phyloP scores from a whole-genome alignment of 1,140 invertebrate genomes.

The Xylocopa sonorina region DNA sequence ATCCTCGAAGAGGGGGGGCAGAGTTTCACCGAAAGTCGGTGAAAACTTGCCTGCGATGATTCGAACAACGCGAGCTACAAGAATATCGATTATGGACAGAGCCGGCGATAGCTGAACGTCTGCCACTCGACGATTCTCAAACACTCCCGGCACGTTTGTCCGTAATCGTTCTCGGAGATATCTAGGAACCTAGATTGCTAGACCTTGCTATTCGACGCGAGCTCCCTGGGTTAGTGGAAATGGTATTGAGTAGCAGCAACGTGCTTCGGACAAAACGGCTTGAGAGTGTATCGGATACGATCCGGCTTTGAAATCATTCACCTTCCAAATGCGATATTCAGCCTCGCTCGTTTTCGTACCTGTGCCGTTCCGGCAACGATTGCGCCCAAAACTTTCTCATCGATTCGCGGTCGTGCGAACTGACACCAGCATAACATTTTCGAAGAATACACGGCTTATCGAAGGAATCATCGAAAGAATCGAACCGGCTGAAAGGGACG shows the following conservation, averaged over 20 bases:
- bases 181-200: constrained; percentile 54
- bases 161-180: constrained; percentile 57
- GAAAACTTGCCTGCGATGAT: constrained; percentile 13
- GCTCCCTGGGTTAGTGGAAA: not conserved
- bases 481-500: not conserved
- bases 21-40: not conserved
- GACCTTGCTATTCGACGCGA: constrained; percentile 52
- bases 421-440: constrained; percentile 10
- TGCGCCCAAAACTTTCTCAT: too few species aligned
- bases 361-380: too few species aligned
- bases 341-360: too few species aligned
- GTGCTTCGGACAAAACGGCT: constrained; percentile 37
- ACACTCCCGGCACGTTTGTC: constrained; percentile 62
- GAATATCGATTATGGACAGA: constrained; percentile 62
- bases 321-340: constrained; percentile 32
- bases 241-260: not conserved
- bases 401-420: too few species aligned
- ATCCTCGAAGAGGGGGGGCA: not conserved
- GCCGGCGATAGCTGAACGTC: constrained; percentile 42
- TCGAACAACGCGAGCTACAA: constrained; percentile 45
- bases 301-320: constrained; percentile 25
- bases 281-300: constrained; percentile 9
- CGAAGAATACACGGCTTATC: not conserved
- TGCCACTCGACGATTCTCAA: constrained; percentile 61
- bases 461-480: not conserved